Percentiles rank a stretch among this genome's conserved stretches.
Conservation (phyloP, 2,113 vertebrate genomes). For the Gobius niger region DNA sequence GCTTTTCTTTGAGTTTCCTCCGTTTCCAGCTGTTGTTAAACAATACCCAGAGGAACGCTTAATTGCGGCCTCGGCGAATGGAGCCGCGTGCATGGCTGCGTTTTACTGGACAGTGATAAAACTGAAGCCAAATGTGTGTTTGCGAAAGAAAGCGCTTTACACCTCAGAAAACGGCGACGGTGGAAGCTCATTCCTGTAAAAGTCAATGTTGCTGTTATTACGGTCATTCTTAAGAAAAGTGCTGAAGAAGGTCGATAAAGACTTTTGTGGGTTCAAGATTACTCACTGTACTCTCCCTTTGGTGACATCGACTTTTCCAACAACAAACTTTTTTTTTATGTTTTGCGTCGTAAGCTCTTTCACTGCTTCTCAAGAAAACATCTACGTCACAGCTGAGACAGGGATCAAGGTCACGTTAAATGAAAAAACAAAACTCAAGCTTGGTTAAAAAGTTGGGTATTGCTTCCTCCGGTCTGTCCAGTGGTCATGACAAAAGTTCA, state of each 20-base stretch:
- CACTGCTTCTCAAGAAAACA: too few relatives aligned
- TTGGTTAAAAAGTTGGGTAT: too few relatives aligned
- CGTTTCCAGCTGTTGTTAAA: neutral
- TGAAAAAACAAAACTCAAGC: too few relatives aligned
- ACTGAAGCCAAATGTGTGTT: neutral
- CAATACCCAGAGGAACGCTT: neutral
- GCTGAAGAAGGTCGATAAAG: neutral
- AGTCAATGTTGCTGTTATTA: neutral
- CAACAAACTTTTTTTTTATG: too few relatives aligned
- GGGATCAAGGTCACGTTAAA: too few relatives aligned
- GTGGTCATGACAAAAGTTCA: too few relatives aligned
- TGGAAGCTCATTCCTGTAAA: neutral
- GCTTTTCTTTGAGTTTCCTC: neutral
- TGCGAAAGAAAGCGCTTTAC: neutral
- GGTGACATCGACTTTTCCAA: too few relatives aligned
- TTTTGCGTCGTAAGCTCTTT: too few relatives aligned
- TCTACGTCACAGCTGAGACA: too few relatives aligned
- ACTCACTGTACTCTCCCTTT: neutral
- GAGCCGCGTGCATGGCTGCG: neutral
- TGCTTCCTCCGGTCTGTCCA: too few relatives aligned
- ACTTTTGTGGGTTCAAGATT: neutral
- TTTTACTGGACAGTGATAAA: constrained; percentile 10
- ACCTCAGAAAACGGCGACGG: neutral
- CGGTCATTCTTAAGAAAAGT: neutral
- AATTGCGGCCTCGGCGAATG: neutral